phyloP scores from a whole-genome alignment of 2,797 vertebrate genomes.

The Echiichthys vipera region DNA sequence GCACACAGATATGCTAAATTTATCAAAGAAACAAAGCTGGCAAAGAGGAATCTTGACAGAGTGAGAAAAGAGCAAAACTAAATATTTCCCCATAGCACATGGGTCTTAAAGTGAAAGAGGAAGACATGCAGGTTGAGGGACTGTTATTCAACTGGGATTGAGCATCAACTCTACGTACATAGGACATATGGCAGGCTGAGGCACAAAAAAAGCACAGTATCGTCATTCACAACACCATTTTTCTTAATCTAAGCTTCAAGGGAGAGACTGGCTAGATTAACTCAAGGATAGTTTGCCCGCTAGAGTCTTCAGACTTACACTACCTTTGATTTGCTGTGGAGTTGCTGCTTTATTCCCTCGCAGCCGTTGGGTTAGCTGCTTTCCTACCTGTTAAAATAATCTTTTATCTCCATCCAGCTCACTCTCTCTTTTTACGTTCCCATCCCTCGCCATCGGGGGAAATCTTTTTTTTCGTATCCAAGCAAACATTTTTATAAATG shows the following conservation, averaged over 20 bases:
- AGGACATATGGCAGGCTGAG: slow-evolving; percentile 47
- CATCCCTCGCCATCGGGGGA: slow-evolving; percentile 57
- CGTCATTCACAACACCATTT: slow-evolving; percentile 55
- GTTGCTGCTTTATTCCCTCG: slow-evolving; percentile 55
- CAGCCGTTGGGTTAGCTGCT: slow-evolving; percentile 58
- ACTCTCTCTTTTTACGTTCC: slow-evolving; percentile 65
- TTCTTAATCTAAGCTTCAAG: slow-evolving; percentile 53
- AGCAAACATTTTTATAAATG: slow-evolving; percentile 80
- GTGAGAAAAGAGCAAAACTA: slow-evolving; percentile 36
- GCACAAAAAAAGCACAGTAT: slow-evolving; percentile 39
- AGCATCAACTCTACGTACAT: slow-evolving; percentile 45
- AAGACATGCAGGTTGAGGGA: slow-evolving; percentile 42
- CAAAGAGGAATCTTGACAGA: slow-evolving; percentile 41
- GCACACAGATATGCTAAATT: slow-evolving; percentile 54
- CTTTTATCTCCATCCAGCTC: slow-evolving; percentile 66
- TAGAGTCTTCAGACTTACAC: slow-evolving; percentile 48
- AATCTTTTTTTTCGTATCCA: slow-evolving; percentile 70
- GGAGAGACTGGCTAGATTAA: slow-evolving; percentile 47
- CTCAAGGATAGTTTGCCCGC: slow-evolving; percentile 50
- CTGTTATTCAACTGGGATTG: slow-evolving; percentile 47
- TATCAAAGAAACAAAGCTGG: slow-evolving; percentile 56
- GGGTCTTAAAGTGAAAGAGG: slow-evolving; percentile 43
- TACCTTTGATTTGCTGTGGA: slow-evolving; percentile 69
- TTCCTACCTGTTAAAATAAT: slow-evolving; percentile 64
- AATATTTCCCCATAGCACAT: slow-evolving; percentile 45